Base-by-base conservation (phyloP, 2,113 vertebrate genomes). In the human (Homo sapiens) region DNA sequence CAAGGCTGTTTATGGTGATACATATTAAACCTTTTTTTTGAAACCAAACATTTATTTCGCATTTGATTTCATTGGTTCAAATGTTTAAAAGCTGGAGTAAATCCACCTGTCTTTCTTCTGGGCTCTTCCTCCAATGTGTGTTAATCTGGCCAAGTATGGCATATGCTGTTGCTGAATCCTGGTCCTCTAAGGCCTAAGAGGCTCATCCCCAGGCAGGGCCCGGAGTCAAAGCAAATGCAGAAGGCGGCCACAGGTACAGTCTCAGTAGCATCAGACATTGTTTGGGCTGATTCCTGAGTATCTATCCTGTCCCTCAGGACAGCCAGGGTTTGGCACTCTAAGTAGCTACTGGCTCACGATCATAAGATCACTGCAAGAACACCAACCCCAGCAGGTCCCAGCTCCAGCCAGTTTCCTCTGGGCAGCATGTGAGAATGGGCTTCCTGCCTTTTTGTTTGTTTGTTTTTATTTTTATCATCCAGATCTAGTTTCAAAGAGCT, bases 41-140 rank as follows among this genome's bases (percentile, higher is more conserved):
- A 96, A 98, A 97, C 52, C 96, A 0, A 68, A 68, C 35, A 2
- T 96, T 97, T 97, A 97, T 93, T 97, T 70, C 78, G 76, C 35
- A 70, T 79, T 59, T 59, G 83, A 75, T 78, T 92, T 84, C 95
- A 43, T 22, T 9, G 43, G 75, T 92, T 90, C 35, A 8, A 4
- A 43, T 12, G 48, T 68, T 38, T 38, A 95, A 95, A 92, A n/a
- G 76, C 96, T 0, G 0, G 0, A 61, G 17, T 0, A 0, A 75
- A 89, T 68, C 93, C 86, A 18, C 4, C 12, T 30, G 52, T 68
- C 92, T 95, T 93, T 81, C 61, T 25, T 43, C 17, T 0, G 0
- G 14, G 38, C 79, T 75, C 78, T 52, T 75, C 45, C 14, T 10
- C 75, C 0, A 0, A 52, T 27, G 82, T 0, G 20, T 0, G 2